Percentiles rank a stretch among this genome's conserved stretches.
phyloP scores from a whole-genome alignment of 2,797 vertebrate genomes.

The Enteromius mattozi region DNA sequence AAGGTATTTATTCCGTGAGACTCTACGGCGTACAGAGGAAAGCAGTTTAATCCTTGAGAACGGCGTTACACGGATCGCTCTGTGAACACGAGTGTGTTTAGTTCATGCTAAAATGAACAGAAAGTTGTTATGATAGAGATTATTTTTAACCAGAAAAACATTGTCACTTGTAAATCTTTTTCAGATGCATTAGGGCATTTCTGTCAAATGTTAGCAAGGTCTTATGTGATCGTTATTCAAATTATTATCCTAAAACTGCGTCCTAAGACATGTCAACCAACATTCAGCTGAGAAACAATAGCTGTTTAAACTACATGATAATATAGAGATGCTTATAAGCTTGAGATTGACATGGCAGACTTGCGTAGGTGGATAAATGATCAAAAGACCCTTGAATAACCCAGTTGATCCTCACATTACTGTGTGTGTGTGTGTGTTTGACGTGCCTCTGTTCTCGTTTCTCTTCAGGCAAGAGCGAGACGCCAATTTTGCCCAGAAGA shows the following conservation, averaged over 20 bases:
- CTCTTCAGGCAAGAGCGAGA: slow-evolving; percentile 89
- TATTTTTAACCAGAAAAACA: not conserved
- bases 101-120: not conserved
- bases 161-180: not conserved
- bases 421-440: slow-evolving; percentile 4
- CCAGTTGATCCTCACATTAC: slow-evolving; percentile 39
- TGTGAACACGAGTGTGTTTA: not conserved
- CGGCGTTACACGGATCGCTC: not conserved
- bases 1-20: not conserved
- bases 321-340: not conserved
- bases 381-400: slow-evolving; percentile 22
- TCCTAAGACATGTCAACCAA: not conserved
- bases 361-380: slow-evolving; percentile 32
- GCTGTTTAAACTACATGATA: not conserved
- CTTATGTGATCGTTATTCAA: not conserved
- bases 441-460: not conserved
- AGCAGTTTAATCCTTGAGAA: slow-evolving; percentile 18
- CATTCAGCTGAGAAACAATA: not conserved
- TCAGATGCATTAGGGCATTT: not conserved
- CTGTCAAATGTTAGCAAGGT: not conserved
- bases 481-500: slow-evolving; percentile 89
- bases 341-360: not conserved
- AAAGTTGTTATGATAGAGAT: not conserved
- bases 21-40: not conserved
- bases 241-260: not conserved